Evolutionary conservation across 2,888 invertebrate species (phyloP), one percentile per base, ranked within the genome.

Genomic region (Diplazon laetatorius): DNA sequence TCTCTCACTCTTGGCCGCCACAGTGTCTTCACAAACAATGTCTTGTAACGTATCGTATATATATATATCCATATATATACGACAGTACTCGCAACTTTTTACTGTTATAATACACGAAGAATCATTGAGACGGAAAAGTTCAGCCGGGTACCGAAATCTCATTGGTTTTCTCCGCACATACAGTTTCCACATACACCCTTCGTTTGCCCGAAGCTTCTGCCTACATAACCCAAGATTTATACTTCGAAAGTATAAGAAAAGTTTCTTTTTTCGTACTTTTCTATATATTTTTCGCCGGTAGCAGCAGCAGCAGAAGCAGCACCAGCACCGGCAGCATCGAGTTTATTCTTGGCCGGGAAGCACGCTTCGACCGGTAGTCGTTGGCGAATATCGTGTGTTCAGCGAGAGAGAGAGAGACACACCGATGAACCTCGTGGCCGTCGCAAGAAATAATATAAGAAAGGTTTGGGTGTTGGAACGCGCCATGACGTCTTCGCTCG

Each of bases 331-430:
- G 44, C 9, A 9, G 30, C 57, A 59, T 76, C 39, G 69, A 70
- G 63, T 76, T 76, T 65, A 76, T 76, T 50, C 48, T 57, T 57
- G 25, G 48, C 20, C 59, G 18, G 20, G 59, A 39, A 37, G 20
- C 63, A 66, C 48, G 48, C 42, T 79, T 76, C 71, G 73, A 25
- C 63, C 74, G 66, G 66, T 66, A 63, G 68, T 66, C 72, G 57
- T 71, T 57, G 63, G 63, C 70, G 57, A 76, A 70, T 59, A 76
- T 76, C 60, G 46, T 52, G 66, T 63, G 48, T 57, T 55, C 44
- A 14, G 10, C 22, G 65, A 66, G 39, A 39, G 16, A 18, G 1
- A 16, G n/a, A n/a, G 14, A 16, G 8, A n/a, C n/a, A 59, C 39
- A 59, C 57, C 66, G 66, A 52, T 52, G 62, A 46, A 20, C 52